Base-by-base conservation (phyloP, 2,113 vertebrate species). In the Aegotheles bennettii region DNA sequence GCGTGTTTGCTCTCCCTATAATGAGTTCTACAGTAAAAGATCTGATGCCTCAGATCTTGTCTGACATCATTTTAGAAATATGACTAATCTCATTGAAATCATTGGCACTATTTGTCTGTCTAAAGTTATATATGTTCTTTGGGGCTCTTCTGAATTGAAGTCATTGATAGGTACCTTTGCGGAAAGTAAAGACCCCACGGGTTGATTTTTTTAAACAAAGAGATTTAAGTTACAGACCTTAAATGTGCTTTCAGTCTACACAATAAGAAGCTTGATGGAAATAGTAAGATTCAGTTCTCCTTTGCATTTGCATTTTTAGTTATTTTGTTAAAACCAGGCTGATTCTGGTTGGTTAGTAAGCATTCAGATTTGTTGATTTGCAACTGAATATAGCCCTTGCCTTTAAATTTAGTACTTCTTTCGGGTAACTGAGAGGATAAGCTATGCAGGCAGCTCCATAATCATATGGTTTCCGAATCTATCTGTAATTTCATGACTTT, bases 271-370 rank as follows among this genome's bases (percentile, higher is more conserved):
- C 28, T 73, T 61, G 19, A 90, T 96, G 90, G 94, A 63, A 90
- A 90, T 88, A 95, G 69, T 83, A 50, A 86, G 23, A 92, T 91
- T 68, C 61, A 57, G 16, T 43, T 28, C 36, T 87, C 36, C 65
- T 75, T 79, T 85, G 7, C 36, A n/a, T 91, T 93, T 94, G 15
- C n/a, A 28, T 94, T 94, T 95, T 88, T 53, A 76, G 70, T 45
- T 89, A 53, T 81, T 91, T 91, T 93, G 48, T 85, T 87, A 82
- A 61, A 87, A 93, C 5, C 24, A 29, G 40, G 33, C 56, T 85
- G 70, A 73, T 91, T 87, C 53, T 56, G 53, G 31, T 76, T 57
- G 50, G n/a, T 76, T 90, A 83, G 40, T 25, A 83, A 90, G n/a
- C 53, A 48, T 85, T 79, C 45, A 68, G 61, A 64, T 79, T 18